A percentile compares a stretch with the other conserved stretches of the same genome.
phyloP scores from a whole-genome alignment of 92 coral and sea anemone genomes.

The Siderastrea siderea region DNA sequence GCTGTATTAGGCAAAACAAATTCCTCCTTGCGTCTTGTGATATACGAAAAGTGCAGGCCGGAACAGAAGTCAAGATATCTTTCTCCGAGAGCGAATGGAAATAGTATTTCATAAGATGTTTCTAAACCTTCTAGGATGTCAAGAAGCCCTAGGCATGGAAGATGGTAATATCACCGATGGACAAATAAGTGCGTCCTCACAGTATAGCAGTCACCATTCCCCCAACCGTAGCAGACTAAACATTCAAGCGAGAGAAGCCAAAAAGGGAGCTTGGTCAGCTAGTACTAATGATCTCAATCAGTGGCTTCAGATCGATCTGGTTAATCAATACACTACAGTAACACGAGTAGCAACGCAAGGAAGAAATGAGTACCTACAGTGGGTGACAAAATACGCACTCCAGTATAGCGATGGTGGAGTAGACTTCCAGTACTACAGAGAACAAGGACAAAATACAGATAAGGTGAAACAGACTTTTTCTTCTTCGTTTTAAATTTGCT shows the following conservation, averaged over 20 bases:
- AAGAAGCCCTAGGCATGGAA: constrained; percentile 14
- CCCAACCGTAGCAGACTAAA: not conserved
- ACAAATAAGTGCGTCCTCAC: constrained; percentile 1
- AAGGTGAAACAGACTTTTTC: not conserved
- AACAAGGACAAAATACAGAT: not conserved
- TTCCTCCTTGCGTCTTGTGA: too few relatives aligned
- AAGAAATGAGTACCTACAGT: not conserved
- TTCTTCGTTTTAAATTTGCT: too few relatives aligned
- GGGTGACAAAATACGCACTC: not conserved
- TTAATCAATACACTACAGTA: not conserved
- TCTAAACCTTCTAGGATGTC: not conserved
- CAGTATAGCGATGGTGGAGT: not conserved
- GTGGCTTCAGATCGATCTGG: too few relatives aligned
- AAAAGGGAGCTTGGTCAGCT: not conserved
- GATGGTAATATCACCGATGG: not conserved
- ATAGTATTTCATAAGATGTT: too few relatives aligned
- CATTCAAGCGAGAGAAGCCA: not conserved
- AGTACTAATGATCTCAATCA: not conserved
- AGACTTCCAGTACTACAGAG: too few relatives aligned
- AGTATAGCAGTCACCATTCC: too few relatives aligned
- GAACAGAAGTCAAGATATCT: too few relatives aligned
- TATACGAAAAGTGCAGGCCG: too few relatives aligned
- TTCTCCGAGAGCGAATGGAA: too few relatives aligned
- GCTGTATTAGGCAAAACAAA: too few relatives aligned
- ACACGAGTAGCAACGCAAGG: constrained; percentile 1